Base-by-base conservation (phyloP, 2,113 vertebrate genomes). In the Lampris incognitus region DNA sequence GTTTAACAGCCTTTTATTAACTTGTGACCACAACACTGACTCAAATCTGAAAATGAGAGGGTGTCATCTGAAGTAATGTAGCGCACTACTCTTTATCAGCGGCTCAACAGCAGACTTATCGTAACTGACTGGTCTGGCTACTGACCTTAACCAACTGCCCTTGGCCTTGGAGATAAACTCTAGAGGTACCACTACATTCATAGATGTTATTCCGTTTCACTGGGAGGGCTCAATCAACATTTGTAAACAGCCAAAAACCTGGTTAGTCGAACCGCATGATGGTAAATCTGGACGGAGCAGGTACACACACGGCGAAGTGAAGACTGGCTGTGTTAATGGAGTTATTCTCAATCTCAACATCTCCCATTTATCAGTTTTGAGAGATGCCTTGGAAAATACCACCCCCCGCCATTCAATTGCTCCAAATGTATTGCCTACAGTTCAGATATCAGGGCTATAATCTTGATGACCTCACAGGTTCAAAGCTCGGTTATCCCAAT, bases 1-100 rank as follows among this genome's bases (percentile, higher is more conserved):
- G 81, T 82, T 85, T 79, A 80, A 50, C 82, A 56, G 66, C 72
- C 69, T 76, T 79, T 42, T 44, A 24, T 24, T 24, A 81, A 69
- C 65, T 72, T 74, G 66, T 69, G 63, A 76, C 56, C 67, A 69
- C 76, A 68, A 60, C 62, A 73, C 86, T 67, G 78, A 64, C 55
- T 65, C 46, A 79, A 57, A 73, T 71, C 57, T 78, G 54, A 79
- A 72, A 79, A 69, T 39, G 7, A 77, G 66, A 38, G 60, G 61
- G 46, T 69, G 50, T 66, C 13, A 44, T 69, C 65, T 77, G 42
- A 62, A 72, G 9, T 57, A 37, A 38, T 61, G 67, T 55, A 38
- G 55, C 40, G 42, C 66, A 62, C 61, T 66, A 66, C 69, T 72
- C 69, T 5, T 13, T 65, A 62, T 8, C 13, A n/a, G 41, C 54